Base-by-base conservation (phyloP, 2,888 invertebrate species). In the Drosophila leonis region DNA sequence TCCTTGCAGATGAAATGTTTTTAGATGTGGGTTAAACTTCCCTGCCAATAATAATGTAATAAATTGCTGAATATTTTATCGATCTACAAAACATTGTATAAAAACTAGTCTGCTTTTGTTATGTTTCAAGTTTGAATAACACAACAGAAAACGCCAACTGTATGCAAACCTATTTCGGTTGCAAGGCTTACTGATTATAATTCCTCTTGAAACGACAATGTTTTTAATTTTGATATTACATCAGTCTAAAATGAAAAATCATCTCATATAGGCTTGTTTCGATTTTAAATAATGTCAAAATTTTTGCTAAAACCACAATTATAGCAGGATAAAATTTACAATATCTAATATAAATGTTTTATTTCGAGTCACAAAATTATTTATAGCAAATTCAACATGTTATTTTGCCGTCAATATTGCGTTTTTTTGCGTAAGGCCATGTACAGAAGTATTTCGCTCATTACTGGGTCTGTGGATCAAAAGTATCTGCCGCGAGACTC, bases 241-340 rank as follows among this genome's bases (percentile, higher is more conserved):
- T n/a, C 41, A 44, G 56, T 33, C 12, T 15, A 33, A 31, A 56
- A 44, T 33, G n/a, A 24, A n/a, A 15, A 44, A 15, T 15, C 42
- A 42, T 56, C 33, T 24, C n/a, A 31, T 0, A 20, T 42, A 44
- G 42, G 20, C 42, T 31, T n/a, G 15, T 33, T 56, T 56, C 20
- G 42, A n/a, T 15, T 18, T 42, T 1, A 9, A 44, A 44, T 44
- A 29, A 55, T 55, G 55, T 55, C 54, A 42, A 41, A 55, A 55
- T 55, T 55, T 35, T 55, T 5, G 41, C 41, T 15, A 31, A 42
- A 39, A 13, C 54, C 39, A 8, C 29, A 41, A 41, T 29, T 20
- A 1, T 20, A 10, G 10, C 9, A 24, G 7, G 15, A 24, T 18
- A 55, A 42, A 56, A 42, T 33, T 31, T 13, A 31, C 15, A 31